Conservation (phyloP, 1,140 invertebrate genomes). For the Anastatus disparis region DNA sequence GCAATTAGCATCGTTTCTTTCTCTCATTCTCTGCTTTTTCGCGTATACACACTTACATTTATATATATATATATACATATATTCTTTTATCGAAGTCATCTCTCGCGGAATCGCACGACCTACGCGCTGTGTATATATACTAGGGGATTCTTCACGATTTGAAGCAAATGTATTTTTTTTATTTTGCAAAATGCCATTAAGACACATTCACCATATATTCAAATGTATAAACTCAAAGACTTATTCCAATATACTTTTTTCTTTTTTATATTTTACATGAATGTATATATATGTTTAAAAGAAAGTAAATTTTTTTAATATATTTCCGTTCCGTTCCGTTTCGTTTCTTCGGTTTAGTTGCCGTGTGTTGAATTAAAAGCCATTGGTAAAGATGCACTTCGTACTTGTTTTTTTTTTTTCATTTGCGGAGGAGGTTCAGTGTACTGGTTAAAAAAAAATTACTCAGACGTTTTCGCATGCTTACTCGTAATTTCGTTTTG, state of each 20-base stretch:
- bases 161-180: slow-evolving; percentile 18
- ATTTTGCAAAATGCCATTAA: slow-evolving; percentile 29
- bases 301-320: too few species aligned
- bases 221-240: too few species aligned
- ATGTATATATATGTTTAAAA: too few species aligned
- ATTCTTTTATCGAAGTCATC: slow-evolving; percentile 28
- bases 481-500: background rate
- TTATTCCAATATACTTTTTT: too few species aligned
- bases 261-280: too few species aligned
- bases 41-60: too few species aligned
- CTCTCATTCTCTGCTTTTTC: background rate
- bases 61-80: too few species aligned
- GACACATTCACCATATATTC: too few species aligned
- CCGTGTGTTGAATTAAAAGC: slow-evolving; percentile 12
- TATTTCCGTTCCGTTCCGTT: slow-evolving; percentile 29
- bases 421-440: too few species aligned
- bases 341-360: slow-evolving; percentile 19
- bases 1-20: slow-evolving; percentile 4
- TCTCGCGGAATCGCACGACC: slow-evolving; percentile 15
- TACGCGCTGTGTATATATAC: background rate
- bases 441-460: too few species aligned
- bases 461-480: background rate
- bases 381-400: too few species aligned
- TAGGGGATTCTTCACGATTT: slow-evolving; percentile 21
- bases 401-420: too few species aligned